These are phyloP conservation scores for Clavelina lepadiformis DNA, from an alignment of 23 tunicate genomes.

Conservation along the genomic window DNA sequence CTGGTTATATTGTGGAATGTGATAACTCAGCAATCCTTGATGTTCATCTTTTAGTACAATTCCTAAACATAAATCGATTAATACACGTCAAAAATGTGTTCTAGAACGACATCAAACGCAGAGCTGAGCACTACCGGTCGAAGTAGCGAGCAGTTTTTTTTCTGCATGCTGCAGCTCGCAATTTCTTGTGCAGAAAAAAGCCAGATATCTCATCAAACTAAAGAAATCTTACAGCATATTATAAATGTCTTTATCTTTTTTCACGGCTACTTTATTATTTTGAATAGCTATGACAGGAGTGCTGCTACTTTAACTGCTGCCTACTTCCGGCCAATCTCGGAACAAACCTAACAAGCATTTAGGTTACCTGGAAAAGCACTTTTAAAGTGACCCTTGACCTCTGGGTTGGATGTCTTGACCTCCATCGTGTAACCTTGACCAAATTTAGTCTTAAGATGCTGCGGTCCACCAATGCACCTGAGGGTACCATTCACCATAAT, in stretches of 20 bases:
- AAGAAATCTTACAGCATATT: too few relatives aligned
- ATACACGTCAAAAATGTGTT: background rate
- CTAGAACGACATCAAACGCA: background rate
- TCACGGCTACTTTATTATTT: too few relatives aligned
- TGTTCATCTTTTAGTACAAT: slow-evolving; percentile 74
- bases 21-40: slow-evolving; percentile 43
- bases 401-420: slow-evolving; percentile 14
- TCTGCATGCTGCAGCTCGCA: too few relatives aligned
- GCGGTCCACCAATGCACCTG: slow-evolving; percentile 50
- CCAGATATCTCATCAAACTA: too few relatives aligned
- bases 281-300: too few relatives aligned
- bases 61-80: too few relatives aligned
- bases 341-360: too few relatives aligned
- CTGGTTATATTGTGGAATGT: slow-evolving; percentile 32
- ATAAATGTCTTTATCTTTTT: too few relatives aligned
- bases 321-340: too few relatives aligned
- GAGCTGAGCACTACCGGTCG: background rate
- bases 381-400: slow-evolving; percentile 1
- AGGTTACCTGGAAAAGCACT: slow-evolving; percentile 17
- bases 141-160: too few relatives aligned
- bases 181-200: too few relatives aligned
- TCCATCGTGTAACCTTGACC: slow-evolving; percentile 68
- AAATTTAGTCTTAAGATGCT: slow-evolving; percentile 60
- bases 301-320: too few relatives aligned
- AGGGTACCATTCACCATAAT: slow-evolving; percentile 63